Percentiles rank a stretch among this genome's conserved stretches.
Evolutionary conservation across 23 tunicate species (phyloP).

Genomic region (Halocynthia aurantium): DNA sequence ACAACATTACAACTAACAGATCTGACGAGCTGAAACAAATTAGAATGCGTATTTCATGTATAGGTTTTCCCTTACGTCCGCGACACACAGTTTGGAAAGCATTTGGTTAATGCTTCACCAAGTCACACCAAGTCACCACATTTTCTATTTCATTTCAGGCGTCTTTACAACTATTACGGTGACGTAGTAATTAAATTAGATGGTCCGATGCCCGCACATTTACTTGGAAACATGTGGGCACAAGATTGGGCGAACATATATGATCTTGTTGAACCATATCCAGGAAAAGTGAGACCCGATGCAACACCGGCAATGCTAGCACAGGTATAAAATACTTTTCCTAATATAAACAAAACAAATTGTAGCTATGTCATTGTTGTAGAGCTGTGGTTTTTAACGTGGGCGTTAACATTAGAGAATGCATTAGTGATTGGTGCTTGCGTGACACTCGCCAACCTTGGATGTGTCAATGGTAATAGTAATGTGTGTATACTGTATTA

Average conservation of each 20-base stretch:
- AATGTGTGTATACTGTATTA: too few relatives aligned
- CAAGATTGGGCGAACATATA: constrained; percentile 87
- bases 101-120: not conserved
- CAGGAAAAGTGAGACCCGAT: constrained; percentile 78
- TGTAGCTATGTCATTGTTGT: too few relatives aligned
- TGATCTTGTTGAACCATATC: constrained; percentile 72
- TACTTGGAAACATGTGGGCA: constrained; percentile 99
- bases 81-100: too few relatives aligned
- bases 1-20: too few relatives aligned
- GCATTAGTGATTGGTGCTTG: too few relatives aligned
- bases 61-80: too few relatives aligned
- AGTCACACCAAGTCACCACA: not conserved
- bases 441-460: too few relatives aligned
- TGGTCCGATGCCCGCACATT: constrained; percentile 93
- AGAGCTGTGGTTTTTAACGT: too few relatives aligned
- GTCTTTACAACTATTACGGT: constrained; percentile 65
- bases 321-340: constrained; percentile 19
- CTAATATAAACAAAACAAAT: not conserved
- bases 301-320: constrained; percentile 67
- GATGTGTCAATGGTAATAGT: too few relatives aligned
- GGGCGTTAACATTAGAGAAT: too few relatives aligned
- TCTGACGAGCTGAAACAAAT: too few relatives aligned
- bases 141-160: constrained; percentile 28
- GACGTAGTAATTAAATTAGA: constrained; percentile 55
- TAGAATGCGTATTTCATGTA: too few relatives aligned